phyloP scores from a whole-genome alignment of 2,797 vertebrate genomes.

The Sorex maritimensis region DNA sequence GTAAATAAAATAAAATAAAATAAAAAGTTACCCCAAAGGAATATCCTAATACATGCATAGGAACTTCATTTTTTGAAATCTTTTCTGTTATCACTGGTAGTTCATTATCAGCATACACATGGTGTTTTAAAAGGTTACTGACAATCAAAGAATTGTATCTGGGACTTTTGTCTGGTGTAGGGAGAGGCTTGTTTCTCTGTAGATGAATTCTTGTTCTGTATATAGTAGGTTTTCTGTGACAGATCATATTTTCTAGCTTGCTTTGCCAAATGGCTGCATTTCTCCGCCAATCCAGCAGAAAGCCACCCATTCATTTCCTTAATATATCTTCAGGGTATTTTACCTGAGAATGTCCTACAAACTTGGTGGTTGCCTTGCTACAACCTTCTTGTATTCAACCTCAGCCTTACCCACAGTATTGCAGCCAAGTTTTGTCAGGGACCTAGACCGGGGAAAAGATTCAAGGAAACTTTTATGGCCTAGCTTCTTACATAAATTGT shows the following conservation, averaged over 20 bases:
- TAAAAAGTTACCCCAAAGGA: constrained; percentile 15
- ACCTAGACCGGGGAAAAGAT: not conserved
- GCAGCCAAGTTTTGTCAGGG: not conserved
- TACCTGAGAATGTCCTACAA: not conserved
- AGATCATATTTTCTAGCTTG: constrained; percentile 35
- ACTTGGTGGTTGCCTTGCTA: not conserved
- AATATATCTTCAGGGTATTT: constrained; percentile 22
- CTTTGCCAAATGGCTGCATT: constrained; percentile 23
- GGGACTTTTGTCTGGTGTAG: not conserved
- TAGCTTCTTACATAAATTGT: not conserved
- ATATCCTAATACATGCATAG: not conserved
- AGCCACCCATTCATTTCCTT: constrained; percentile 48
- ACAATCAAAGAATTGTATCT: not conserved
- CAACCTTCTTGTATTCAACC: not conserved
- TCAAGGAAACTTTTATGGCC: not conserved
- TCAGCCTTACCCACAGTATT: not conserved
- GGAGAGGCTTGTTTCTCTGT: not conserved
- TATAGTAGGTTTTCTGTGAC: constrained; percentile 5
- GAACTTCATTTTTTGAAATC: not conserved
- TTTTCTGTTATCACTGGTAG: constrained; percentile 8
- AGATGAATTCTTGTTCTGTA: constrained; percentile 31
- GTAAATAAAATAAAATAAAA: not conserved
- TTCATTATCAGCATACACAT: constrained; percentile 13
- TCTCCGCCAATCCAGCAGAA: constrained; percentile 7
- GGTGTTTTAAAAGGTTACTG: not conserved